Base-by-base conservation (phyloP, 2,113 vertebrate species). In the Suricata suricatta region DNA sequence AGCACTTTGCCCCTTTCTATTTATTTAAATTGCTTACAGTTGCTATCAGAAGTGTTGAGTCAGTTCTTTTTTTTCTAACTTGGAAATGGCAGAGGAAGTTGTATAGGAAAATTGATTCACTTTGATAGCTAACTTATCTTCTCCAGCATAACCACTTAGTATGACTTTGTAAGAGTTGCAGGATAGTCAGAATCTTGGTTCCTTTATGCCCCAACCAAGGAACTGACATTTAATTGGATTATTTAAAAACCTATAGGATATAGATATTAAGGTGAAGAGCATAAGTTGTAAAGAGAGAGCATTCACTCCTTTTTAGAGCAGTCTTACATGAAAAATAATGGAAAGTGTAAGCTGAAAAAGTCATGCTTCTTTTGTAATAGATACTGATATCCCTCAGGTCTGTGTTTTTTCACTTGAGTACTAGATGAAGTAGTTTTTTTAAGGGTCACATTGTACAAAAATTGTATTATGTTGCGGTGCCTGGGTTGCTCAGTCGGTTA, bases 141-240 rank as follows among this genome's bases (percentile, higher is more conserved):
- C 33, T 19, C 47, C 38, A 90, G 16, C 19, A 66, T 77, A 96
- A 77, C 31, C 41, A 90, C 86, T 97, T 72, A 80, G 17, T 35
- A 25, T 86, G 17, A 57, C 63, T 93, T 92, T 90, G 7, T 88
- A 35, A 90, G 95, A 72, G 21, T 66, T 50, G 12, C 1, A 57
- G 9, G 69, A 23, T 95, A 74, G 25, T 25, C 54, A 92, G 64
- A 93, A 68, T 92, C 72, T 68, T 60, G 33, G 29, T 94, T 96
- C 25, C 54, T 83, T 88, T 81, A 12, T 79, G 5, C 31, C n/a
- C 85, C 82, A 82, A 89, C 54, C 69, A 85, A 94, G 54, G n/a
- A 88, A 93, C 72, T 69, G 44, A 74, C 33, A 81, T 69, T 96
- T 72, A 93, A 82, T 47, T 90, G 33, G 64, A 79, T 69, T 81